These are phyloP conservation scores for Anseranas semipalmata DNA, from an alignment of 2,113 vertebrate genomes.

Conservation along the genomic window DNA sequence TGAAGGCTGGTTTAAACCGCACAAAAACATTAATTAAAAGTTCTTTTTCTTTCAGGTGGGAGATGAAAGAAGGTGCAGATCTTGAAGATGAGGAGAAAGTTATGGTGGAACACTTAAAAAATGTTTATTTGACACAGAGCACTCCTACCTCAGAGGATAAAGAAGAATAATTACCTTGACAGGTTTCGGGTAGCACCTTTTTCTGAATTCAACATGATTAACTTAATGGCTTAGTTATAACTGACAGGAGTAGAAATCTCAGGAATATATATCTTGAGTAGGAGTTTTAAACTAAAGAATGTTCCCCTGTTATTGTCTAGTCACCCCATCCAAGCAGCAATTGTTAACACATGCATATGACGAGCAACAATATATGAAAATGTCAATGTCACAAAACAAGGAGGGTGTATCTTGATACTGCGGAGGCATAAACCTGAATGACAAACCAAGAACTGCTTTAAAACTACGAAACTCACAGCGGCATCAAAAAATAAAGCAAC, in stretches of 20 bases:
- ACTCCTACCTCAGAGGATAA: conserved; percentile 60
- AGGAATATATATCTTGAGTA: not conserved
- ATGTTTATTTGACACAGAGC: conserved; percentile 73
- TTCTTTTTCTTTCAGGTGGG: conserved; percentile 87
- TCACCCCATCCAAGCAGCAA: not conserved
- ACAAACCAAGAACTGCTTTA: not conserved
- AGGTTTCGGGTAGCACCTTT: not conserved
- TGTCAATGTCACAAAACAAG: not conserved
- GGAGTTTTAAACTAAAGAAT: not conserved
- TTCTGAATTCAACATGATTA: conserved; percentile 17
- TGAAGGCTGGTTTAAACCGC: not conserved
- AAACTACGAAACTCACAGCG: not conserved
- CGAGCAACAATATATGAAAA: not conserved
- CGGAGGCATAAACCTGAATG: not conserved
- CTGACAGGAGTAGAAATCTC: conserved; percentile 4
- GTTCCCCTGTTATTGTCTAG: not conserved
- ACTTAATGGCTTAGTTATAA: conserved; percentile 25
- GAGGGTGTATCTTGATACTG: not conserved
- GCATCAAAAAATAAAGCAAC: not conserved
- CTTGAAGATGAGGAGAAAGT: conserved; percentile 86
- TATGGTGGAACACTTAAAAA: conserved; percentile 86
- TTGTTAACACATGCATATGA: not conserved
- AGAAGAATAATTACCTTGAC: conserved; percentile 58
- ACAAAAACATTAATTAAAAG: not conserved
- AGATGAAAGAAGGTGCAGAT: conserved; percentile 86